These are phyloP conservation scores for Gavia stellata DNA, from an alignment of 2,113 vertebrate species.

Conservation along the genomic window DNA sequence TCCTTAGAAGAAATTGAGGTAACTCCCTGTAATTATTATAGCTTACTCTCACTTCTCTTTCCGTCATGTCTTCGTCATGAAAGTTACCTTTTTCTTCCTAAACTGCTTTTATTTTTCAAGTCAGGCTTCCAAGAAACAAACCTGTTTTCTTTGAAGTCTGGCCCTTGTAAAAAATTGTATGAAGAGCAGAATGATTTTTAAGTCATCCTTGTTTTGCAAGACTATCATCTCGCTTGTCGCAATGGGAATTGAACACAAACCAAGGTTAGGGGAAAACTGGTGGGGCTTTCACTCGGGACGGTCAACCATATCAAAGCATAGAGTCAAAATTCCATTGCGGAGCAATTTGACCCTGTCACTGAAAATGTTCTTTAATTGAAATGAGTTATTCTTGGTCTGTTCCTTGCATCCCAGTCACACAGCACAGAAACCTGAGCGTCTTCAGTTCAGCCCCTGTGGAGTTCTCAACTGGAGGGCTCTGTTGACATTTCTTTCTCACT, in stretches of 20 bases:
- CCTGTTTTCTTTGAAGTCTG: not conserved
- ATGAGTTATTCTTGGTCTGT: not conserved
- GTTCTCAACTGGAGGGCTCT: not conserved
- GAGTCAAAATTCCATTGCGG: not conserved
- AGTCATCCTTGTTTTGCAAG: not conserved
- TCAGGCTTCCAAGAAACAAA: not conserved
- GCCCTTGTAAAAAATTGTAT: not conserved
- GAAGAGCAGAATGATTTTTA: not conserved
- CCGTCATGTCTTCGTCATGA: not conserved
- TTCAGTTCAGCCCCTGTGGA: not conserved
- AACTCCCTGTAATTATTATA: not conserved
- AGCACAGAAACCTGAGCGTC: not conserved
- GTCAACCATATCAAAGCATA: fast-evolving
- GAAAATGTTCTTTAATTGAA: not conserved
- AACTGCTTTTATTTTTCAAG: not conserved
- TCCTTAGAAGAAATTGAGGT: not conserved
- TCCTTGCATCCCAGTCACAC: not conserved
- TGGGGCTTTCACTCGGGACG: not conserved
- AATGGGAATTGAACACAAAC: not conserved
- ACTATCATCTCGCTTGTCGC: not conserved
- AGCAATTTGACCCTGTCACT: not conserved
- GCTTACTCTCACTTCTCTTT: not conserved
- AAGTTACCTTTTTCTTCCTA: not conserved
- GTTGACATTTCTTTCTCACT: not conserved
- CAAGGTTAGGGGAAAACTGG: not conserved